Evolutionary conservation across 2,797 vertebrate species (phyloP).

Genomic region (Protonibea diacanthus): DNA sequence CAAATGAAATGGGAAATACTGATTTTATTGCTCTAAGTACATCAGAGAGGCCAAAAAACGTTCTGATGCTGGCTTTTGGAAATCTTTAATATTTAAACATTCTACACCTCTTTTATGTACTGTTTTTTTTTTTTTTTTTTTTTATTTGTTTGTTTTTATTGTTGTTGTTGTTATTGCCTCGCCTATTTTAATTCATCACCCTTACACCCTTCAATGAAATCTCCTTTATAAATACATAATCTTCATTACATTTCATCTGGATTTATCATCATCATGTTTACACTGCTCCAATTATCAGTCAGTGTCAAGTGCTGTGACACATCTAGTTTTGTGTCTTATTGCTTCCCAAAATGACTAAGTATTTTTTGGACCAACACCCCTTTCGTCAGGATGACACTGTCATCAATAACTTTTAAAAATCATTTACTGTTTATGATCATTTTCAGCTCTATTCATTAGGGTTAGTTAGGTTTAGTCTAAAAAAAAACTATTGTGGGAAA

Average conservation of each 20-base stretch:
- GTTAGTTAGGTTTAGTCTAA: not conserved
- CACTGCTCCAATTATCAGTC: not conserved
- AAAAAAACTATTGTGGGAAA: not conserved
- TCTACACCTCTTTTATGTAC: not conserved
- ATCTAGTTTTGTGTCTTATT: not conserved
- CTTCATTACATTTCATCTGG: not conserved
- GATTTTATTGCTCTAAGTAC: conserved; percentile 40
- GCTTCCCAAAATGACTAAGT: not conserved
- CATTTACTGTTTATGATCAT: too few species aligned
- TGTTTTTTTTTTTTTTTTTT: not conserved
- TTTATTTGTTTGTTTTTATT: not conserved
- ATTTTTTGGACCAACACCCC: not conserved
- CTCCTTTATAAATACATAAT: not conserved
- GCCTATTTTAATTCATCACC: too few species aligned
- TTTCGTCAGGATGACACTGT: not conserved
- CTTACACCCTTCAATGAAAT: not conserved
- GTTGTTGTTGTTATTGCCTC: not conserved
- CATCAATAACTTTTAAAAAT: too few species aligned
- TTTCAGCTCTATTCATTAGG: not conserved
- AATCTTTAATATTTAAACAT: not conserved
- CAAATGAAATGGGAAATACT: conserved; percentile 57
- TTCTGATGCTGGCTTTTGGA: not conserved
- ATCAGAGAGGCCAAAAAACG: conserved; percentile 28
- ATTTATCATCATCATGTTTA: not conserved
- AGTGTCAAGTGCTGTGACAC: not conserved